Evolutionary conservation across 2,113 vertebrate genomes (phyloP).

Genomic region (Dipodomys ordii): DNA sequence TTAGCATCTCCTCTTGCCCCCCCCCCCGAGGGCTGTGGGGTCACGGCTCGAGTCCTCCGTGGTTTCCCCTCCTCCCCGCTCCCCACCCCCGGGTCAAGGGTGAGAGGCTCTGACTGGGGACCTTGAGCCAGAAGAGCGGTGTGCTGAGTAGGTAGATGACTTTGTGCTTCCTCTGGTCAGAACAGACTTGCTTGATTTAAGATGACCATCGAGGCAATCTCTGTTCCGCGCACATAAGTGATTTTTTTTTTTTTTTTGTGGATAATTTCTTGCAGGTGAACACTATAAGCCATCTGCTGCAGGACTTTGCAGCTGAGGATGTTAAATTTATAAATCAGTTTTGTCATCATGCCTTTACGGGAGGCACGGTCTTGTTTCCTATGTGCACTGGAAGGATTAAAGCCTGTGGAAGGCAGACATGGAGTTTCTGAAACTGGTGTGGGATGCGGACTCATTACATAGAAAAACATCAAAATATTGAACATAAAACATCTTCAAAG

Average conservation of each 20-base stretch:
- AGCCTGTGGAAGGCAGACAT: not conserved
- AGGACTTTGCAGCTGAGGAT: not conserved
- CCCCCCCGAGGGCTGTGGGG: too few relatives aligned
- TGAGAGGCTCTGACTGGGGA: not conserved
- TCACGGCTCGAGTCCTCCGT: not conserved
- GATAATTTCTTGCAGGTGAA: not conserved
- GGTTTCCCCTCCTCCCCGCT: not conserved
- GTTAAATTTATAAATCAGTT: not conserved
- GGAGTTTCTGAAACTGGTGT: conserved; percentile 12
- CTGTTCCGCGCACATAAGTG: not conserved
- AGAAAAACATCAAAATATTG: not conserved
- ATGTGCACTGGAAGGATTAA: not conserved
- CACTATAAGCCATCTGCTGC: not conserved
- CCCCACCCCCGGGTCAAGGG: not conserved
- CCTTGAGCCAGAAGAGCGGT: not conserved
- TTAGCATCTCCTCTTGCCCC: too few relatives aligned
- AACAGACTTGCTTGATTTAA: not conserved
- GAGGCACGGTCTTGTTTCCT: not conserved
- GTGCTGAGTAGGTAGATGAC: not conserved
- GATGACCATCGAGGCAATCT: not conserved
- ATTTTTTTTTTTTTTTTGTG: not conserved
- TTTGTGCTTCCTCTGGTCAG: not conserved
- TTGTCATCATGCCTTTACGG: not conserved
- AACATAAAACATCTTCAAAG: too few relatives aligned
- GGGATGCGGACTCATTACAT: not conserved